phyloP scores from a whole-genome alignment of 1,140 invertebrate species.

The Geopemphigus sp. region DNA sequence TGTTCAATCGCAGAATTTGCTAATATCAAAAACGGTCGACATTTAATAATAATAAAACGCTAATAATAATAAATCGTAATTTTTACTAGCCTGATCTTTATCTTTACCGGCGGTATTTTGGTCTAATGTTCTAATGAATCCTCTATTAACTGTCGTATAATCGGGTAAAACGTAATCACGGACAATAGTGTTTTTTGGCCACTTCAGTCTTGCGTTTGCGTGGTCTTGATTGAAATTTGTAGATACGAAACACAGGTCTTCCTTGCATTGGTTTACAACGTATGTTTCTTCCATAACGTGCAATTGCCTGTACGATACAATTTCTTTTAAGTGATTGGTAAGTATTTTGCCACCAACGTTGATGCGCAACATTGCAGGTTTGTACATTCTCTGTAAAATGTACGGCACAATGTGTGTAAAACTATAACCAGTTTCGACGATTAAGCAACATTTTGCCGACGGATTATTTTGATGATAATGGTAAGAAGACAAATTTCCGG shows the following conservation, averaged over 20 bases:
- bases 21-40: constrained; percentile 52
- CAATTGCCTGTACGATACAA: constrained; percentile 93
- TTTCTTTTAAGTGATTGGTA: constrained; percentile 97
- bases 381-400: constrained; percentile 82
- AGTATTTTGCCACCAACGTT: constrained; percentile 96
- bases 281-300: constrained; percentile 99
- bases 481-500: constrained; percentile 59
- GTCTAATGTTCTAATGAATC: constrained; percentile 69
- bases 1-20: constrained; percentile 83
- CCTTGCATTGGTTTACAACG: constrained; percentile 98
- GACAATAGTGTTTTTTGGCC: constrained; percentile 65
- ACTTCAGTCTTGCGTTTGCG: constrained; percentile 68
- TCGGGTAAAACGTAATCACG: constrained; percentile 95
- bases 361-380: constrained; percentile 76
- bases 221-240: constrained; percentile 83
- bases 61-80: background rate
- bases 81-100: constrained; percentile 59
- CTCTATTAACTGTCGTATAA: constrained; percentile 80
- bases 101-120: constrained; percentile 60
- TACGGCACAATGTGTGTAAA: constrained; percentile 95
- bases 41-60: background rate
- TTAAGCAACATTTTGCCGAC: constrained; percentile 69
- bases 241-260: constrained; percentile 94
- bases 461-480: constrained; percentile 60
- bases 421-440: constrained; percentile 93